Percentiles rank a stretch among this genome's conserved stretches.
phyloP scores from a whole-genome alignment of 2,113 vertebrate genomes.

The Oceanodroma tethys region DNA sequence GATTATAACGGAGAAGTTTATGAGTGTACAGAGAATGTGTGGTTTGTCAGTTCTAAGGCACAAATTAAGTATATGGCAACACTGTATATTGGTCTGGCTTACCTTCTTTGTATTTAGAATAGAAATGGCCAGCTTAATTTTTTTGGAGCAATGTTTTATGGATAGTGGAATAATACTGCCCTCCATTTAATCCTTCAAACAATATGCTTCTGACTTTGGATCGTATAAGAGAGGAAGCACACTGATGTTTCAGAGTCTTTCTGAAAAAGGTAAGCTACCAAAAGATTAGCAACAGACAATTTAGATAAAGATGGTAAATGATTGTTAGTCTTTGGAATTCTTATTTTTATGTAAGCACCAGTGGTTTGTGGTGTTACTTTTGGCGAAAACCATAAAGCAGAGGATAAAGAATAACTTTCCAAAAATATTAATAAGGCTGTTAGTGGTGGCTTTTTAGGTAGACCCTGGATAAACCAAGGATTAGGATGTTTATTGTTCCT shows the following conservation, averaged over 20 bases:
- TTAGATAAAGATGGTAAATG: background rate
- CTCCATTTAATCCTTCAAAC: background rate
- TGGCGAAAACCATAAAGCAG: background rate
- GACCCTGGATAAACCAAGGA: background rate
- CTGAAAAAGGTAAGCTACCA: background rate
- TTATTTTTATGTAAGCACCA: background rate
- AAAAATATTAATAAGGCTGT: background rate
- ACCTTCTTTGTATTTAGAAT: background rate
- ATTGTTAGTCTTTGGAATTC: background rate
- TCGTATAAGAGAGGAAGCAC: background rate
- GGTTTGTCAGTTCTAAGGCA: background rate
- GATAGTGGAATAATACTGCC: background rate
- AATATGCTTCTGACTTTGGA: background rate
- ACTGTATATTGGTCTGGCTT: background rate
- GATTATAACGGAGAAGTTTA: background rate
- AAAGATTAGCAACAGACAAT: background rate
- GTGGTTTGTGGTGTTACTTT: background rate
- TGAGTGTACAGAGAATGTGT: background rate
- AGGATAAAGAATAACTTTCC: background rate
- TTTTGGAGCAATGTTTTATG: background rate
- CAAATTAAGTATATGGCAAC: background rate
- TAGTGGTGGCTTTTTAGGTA: background rate
- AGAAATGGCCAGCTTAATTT: background rate
- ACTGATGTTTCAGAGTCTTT: background rate
- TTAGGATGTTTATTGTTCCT: background rate